Percentiles rank a stretch among this genome's conserved stretches.
Conservation (phyloP, 2,113 vertebrate genomes). For the Pelobates fuscus region DNA sequence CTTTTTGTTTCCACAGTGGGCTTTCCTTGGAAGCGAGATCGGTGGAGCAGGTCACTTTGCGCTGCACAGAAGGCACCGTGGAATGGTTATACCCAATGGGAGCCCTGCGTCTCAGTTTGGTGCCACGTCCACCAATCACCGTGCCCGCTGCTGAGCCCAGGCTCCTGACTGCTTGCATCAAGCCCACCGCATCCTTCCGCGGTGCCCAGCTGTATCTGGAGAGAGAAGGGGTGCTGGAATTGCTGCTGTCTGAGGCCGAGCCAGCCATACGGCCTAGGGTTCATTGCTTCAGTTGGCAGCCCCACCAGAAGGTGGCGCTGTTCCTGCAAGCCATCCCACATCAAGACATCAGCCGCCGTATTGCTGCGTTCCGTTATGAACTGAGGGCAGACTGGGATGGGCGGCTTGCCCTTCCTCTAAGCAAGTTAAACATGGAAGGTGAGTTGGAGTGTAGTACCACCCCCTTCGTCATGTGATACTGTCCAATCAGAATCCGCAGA, state of each 20-base stretch:
- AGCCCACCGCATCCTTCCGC: slow-evolving; percentile 74
- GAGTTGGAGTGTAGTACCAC: slow-evolving; percentile 46
- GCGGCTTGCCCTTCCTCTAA: slow-evolving; percentile 67
- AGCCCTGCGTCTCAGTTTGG: slow-evolving; percentile 82
- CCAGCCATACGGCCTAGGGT: slow-evolving; percentile 62
- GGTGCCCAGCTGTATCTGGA: slow-evolving; percentile 91
- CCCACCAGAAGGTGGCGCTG: slow-evolving; percentile 79
- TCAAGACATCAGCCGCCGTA: slow-evolving; percentile 88
- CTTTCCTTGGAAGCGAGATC: slow-evolving; percentile 83
- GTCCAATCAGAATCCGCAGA: background rate
- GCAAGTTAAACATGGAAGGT: slow-evolving; percentile 72
- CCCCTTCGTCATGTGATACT: background rate
- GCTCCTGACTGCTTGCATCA: slow-evolving; percentile 79
- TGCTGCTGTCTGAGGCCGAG: slow-evolving; percentile 77
- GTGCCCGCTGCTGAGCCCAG: slow-evolving; percentile 58
- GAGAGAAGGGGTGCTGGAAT: slow-evolving; percentile 77
- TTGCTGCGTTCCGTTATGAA: slow-evolving; percentile 86
- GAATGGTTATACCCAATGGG: slow-evolving; percentile 89
- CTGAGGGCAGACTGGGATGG: slow-evolving; percentile 77
- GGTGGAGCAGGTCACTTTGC: slow-evolving; percentile 87
- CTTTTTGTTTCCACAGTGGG: slow-evolving; percentile 68
- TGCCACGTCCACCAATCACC: slow-evolving; percentile 74
- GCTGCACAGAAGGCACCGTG: slow-evolving; percentile 82
- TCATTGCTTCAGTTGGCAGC: slow-evolving; percentile 79
- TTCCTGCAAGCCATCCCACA: slow-evolving; percentile 88